Evolutionary conservation across 2,113 vertebrate genomes (phyloP), one percentile per base, ranked within the genome.

Genomic region (Guaruba guarouba): DNA sequence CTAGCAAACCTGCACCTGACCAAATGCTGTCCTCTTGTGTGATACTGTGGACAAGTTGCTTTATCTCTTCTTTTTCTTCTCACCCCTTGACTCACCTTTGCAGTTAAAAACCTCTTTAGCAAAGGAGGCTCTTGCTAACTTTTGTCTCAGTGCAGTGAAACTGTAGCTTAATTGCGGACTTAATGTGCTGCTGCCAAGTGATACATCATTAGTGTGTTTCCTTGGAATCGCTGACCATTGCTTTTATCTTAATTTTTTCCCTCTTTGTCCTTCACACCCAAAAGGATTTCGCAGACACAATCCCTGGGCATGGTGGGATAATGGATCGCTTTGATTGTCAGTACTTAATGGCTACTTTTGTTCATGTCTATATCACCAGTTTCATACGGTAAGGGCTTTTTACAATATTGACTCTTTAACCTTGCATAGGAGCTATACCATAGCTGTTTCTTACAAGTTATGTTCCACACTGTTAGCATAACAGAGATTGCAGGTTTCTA

Each of bases 261-360:
- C 25, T 8, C 18, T 12, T 20, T 3, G 1, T 59, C 66, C 68
- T 62, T 85, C n/a, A 29, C 29, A 57, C 59, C 86, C 93, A 62
- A 43, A 95, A 99, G 99, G 99, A 99, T 97, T 99, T 99, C 82
- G 99, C 99, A 70, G 98, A 98, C 97, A 99, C 99, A 43, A 99
- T 99, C 97, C 99, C 99, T 11, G 99, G 99, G 9, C 99, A 99
- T 2, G 99, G 99, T 0, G 99, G 99, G 39, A 99, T 99, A 97
- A 99, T 99, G 99, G 99, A 99, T 96, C 99, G 99, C 43, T 99
- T 99, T 76, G 99, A 99, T 87, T 99, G 99, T 86, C 99, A 99
- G 98, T 99, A 99, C 96, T 75, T 99, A 97, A 99, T 99, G 99
- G 99, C 99, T 54, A 99, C 99, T 11, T 99, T 99, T 90, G 99